Evolutionary conservation across 1,140 invertebrate species (phyloP).

Genomic region (Brachionus manjavacas): DNA sequence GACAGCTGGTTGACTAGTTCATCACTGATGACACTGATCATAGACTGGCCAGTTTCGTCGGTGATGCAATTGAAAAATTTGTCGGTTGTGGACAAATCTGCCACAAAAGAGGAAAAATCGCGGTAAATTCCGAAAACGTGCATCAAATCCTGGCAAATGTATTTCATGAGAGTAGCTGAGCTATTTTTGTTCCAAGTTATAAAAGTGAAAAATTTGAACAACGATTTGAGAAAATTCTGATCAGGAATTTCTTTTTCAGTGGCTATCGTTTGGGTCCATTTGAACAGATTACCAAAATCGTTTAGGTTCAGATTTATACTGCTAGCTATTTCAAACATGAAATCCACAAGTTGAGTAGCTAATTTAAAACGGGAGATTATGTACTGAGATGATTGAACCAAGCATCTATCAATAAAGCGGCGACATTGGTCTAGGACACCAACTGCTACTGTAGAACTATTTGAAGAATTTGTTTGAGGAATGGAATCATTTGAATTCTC

Average conservation of each 20-base stretch:
- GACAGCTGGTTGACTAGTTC: not conserved
- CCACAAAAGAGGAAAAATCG: not conserved
- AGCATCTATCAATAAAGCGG: constrained; percentile 1
- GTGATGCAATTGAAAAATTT: constrained; percentile 24
- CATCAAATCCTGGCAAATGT: constrained; percentile 35
- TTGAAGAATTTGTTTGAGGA: constrained; percentile 9
- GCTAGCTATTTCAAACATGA: constrained; percentile 20
- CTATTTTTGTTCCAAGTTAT: constrained; percentile 42
- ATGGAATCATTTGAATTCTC: constrained; percentile 15
- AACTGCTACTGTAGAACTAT: constrained; percentile 25
- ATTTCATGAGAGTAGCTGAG: constrained; percentile 36
- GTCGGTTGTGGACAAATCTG: not conserved
- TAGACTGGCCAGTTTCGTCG: not conserved
- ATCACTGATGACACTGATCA: constrained; percentile 27
- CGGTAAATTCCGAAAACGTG: not conserved
- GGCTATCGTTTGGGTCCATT: constrained; percentile 12
- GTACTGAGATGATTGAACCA: not conserved
- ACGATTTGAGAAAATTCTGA: not conserved
- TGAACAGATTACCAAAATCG: constrained; percentile 33
- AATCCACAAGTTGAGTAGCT: not conserved
- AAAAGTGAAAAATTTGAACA: constrained; percentile 42
- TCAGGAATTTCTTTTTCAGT: constrained; percentile 13
- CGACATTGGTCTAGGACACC: constrained; percentile 17
- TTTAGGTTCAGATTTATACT: not conserved
- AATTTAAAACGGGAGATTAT: not conserved